These are phyloP conservation scores for Gyps fulvus DNA, from an alignment of 2,113 vertebrate genomes.

Conservation along the genomic window DNA sequence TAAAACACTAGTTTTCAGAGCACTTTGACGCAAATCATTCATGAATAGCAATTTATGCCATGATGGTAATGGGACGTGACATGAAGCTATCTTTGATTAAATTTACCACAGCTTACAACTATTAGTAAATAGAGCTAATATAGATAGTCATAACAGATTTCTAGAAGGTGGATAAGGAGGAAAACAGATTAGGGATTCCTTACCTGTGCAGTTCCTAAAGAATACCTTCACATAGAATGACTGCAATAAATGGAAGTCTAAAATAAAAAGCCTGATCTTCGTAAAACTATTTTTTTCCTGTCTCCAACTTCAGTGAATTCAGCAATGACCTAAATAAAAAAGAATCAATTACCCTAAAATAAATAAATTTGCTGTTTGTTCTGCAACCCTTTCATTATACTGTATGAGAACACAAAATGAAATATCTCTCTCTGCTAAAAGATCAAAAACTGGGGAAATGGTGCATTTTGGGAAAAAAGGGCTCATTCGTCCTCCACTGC, in stretches of 20 bases:
- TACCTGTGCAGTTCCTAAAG: neutral
- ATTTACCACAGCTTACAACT: conserved; percentile 3
- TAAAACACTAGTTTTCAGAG: conserved; percentile 20
- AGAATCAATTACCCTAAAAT: conserved; percentile 29
- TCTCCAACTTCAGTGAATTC: neutral
- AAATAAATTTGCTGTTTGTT: neutral
- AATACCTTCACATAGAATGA: neutral
- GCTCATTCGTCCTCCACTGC: neutral
- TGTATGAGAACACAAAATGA: neutral
- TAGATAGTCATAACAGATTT: neutral
- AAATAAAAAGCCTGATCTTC: neutral
- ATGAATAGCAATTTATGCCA: neutral
- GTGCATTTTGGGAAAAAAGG: neutral
- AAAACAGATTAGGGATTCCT: neutral
- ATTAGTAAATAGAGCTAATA: conserved; percentile 52
- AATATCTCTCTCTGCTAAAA: neutral
- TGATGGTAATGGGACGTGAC: conserved; percentile 3
- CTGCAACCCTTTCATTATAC: neutral
- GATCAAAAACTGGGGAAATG: neutral
- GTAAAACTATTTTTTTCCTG: neutral
- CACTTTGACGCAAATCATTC: conserved; percentile 53
- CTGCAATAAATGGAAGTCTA: neutral
- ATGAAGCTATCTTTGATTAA: conserved; percentile 22
- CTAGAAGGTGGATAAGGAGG: neutral
- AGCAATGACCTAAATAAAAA: conserved; percentile 40